These are phyloP conservation scores for Alviniconcha marisindica DNA, from an alignment of 1,140 invertebrate genomes.

Conservation along the genomic window DNA sequence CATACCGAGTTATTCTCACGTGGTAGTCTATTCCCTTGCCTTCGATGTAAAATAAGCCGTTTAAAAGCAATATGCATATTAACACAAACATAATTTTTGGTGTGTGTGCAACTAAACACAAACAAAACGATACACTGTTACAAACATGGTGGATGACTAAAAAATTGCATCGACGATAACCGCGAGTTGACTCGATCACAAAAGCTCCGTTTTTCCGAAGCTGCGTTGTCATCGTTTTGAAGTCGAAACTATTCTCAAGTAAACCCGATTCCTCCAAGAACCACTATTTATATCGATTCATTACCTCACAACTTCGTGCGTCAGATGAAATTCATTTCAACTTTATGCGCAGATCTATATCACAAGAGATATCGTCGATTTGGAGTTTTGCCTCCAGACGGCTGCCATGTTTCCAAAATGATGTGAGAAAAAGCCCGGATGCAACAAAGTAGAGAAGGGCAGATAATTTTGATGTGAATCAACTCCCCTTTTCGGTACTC, in stretches of 20 bases:
- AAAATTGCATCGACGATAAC: not conserved
- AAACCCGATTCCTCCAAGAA: no score
- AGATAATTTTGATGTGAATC: conserved; percentile 13
- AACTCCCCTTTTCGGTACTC: conserved; percentile 4
- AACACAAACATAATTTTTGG: no score
- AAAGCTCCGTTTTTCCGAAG: not conserved
- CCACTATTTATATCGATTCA: not conserved
- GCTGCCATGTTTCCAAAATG: conserved; percentile 56
- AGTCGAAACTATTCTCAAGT: not conserved
- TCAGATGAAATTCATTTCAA: conserved; percentile 14
- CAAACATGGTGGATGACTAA: no score
- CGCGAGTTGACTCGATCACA: conserved; percentile 5
- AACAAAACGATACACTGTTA: no score
- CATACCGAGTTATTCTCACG: no score
- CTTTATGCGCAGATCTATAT: conserved; percentile 23
- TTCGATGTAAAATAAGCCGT: no score
- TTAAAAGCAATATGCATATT: no score
- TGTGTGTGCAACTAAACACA: no score
- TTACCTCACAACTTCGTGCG: not conserved
- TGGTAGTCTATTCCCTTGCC: no score
- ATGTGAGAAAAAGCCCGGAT: conserved; percentile 37
- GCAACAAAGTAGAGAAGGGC: conserved; percentile 15
- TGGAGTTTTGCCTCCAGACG: conserved; percentile 52
- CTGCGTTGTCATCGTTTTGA: conserved; percentile 1
- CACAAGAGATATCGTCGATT: conserved; percentile 24